phyloP scores from a whole-genome alignment of 30 jellyfish, hydroid and myxozoan species.

The Mastigias papua region DNA sequence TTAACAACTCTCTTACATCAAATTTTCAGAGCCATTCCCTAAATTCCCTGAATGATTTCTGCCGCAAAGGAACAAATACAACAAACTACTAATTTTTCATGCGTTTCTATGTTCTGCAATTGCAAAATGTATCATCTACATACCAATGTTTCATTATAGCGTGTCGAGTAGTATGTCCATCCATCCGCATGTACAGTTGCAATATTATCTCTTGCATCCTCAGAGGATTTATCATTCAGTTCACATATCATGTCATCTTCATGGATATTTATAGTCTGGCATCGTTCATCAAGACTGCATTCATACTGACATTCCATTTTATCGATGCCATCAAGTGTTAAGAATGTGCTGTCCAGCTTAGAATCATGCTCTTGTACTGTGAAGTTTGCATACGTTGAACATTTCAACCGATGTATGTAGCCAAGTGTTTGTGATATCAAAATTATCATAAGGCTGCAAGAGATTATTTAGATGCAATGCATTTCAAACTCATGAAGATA shows the following conservation, averaged over 20 bases:
- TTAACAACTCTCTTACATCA: too few relatives aligned
- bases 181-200: not conserved
- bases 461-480: too few relatives aligned
- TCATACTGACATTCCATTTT: not conserved
- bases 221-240: conserved; percentile 18
- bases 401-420: too few relatives aligned
- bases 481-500: too few relatives aligned
- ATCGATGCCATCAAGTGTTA: conserved; percentile 3
- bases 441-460: too few relatives aligned
- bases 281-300: not conserved
- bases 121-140: not conserved
- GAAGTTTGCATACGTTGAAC: conserved; percentile 22
- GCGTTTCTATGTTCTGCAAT: too few relatives aligned
- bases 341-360: conserved; percentile 1
- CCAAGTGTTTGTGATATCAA: too few relatives aligned
- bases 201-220: conserved; percentile 1
- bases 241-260: conserved; percentile 14
- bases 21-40: too few relatives aligned
- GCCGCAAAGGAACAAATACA: too few relatives aligned
- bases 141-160: conserved; percentile 35
- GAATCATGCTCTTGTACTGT: not conserved
- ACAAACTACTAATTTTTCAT: too few relatives aligned
- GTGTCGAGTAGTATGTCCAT: conserved; percentile 54
- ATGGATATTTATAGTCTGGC: conserved; percentile 20
- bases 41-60: too few relatives aligned